Evolutionary conservation across 1,140 invertebrate species (phyloP), one percentile per base, ranked within the genome.

Genomic region (Lithobius niger): DNA sequence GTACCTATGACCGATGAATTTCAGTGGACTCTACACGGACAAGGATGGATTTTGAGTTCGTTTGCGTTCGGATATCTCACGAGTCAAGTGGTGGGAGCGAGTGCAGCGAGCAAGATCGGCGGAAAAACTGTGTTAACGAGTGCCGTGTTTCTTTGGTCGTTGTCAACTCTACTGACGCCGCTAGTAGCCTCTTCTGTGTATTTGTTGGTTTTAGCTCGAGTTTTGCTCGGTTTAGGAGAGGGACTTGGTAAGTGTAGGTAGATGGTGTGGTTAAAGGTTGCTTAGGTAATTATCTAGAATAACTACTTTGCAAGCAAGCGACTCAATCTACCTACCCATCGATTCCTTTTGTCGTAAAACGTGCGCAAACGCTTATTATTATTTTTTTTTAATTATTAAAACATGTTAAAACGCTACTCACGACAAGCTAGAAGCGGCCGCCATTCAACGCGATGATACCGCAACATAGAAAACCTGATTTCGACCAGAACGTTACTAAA

Each of bases 61-160:
- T 86, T 87, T 74, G 80, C 84, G 18, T 79, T 84, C 59, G 84
- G 84, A 40, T 87, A 86, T 65, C 83, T 87, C 62, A 83, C 82
- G 60, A 85, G 82, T 75, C 83, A 85, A 73, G 80, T 82, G 40
- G 72, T 82, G 64, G 83, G 83, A 58, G 82, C 80, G 21, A 81
- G 76, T 73, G 83, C 81, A 62, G 80, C 82, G 1, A 82, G 76
- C 57, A 76, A 74, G 62, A 81, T 83, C 69, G 83, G 84, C 6
- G 82, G 82, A 18, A 85, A 84, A 68, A 76, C 76, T 52, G 78
- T 86, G 19, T 68, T 87, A 44, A 76, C 81, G 59, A 73, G 78
- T 56, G 81, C 84, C 54, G 84, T 87, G 13, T 70, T 85, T 25
- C 65, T 86, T 3, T 87, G 84, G 84, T 86, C 83, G 15, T 68